These are phyloP conservation scores for Macaca mulatta DNA, from an alignment of 2,113 vertebrate genomes.

Conservation along the genomic window DNA sequence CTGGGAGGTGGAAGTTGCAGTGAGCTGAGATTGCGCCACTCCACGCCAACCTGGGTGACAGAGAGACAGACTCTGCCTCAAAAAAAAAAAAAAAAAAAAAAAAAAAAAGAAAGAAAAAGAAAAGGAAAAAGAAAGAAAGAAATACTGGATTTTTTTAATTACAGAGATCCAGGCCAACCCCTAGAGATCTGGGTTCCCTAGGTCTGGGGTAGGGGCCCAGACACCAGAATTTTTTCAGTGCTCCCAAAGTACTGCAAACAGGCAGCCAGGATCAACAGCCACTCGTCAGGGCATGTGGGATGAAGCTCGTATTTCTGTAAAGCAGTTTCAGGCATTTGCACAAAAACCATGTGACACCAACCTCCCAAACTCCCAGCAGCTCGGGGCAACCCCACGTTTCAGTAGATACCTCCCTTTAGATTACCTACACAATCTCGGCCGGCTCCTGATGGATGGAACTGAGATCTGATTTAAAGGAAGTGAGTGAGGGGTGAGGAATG, in stretches of 20 bases:
- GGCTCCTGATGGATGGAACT: background rate
- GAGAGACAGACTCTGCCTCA: background rate
- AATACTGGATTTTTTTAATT: background rate
- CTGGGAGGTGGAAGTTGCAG: fast-evolving
- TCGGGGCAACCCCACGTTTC: background rate
- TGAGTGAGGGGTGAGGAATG: fast-evolving
- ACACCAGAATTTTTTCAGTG: background rate
- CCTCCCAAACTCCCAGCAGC: background rate
- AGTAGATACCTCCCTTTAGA: background rate
- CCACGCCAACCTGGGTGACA: background rate
- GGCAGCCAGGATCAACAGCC: background rate
- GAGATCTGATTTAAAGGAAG: background rate
- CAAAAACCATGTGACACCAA: background rate
- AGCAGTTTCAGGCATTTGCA: background rate
- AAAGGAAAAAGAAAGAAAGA: no score
- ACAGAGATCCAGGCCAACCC: background rate
- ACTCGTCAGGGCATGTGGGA: fast-evolving
- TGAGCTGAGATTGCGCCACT: background rate
- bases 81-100: no score
- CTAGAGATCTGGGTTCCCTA: background rate
- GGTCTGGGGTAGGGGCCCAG: no score
- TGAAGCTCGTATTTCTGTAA: background rate
- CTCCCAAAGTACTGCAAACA: fast-evolving
- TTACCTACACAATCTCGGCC: background rate
- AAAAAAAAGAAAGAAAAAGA: fast-evolving